Evolutionary conservation across 2,888 invertebrate genomes (phyloP).

Genomic region (Nebria salina): DNA sequence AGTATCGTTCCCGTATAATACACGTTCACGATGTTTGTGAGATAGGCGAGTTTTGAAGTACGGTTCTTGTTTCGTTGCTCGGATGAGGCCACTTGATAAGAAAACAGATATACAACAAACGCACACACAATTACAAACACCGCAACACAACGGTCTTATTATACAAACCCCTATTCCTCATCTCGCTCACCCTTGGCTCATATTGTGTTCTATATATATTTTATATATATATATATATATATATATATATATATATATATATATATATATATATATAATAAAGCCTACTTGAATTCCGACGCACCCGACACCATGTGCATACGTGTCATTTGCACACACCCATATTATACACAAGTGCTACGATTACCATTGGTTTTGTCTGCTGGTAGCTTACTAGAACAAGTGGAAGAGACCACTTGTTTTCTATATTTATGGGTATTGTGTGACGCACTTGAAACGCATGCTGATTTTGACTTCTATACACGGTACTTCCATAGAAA

Average conservation of each 20-base stretch:
- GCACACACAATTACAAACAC: constrained; percentile 12
- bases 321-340: constrained; percentile 21
- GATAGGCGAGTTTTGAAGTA: not conserved
- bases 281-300: not conserved
- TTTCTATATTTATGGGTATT: constrained; percentile 23
- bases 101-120: constrained; percentile 6
- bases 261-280: constrained; percentile 6
- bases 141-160: constrained; percentile 8
- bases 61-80: constrained; percentile 16
- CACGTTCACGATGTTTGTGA: not conserved
- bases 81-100: constrained; percentile 19
- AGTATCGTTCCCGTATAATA: not conserved
- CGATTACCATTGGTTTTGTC: constrained; percentile 15
- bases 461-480: constrained; percentile 42
- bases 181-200: not conserved
- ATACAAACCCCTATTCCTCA: constrained; percentile 20
- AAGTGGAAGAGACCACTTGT: constrained; percentile 30
- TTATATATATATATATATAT: constrained; percentile 3
- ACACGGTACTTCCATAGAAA: constrained; percentile 2
- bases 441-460: constrained; percentile 37
- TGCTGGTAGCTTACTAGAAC: constrained; percentile 2
- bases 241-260: constrained; percentile 6
- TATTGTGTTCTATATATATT: not conserved
- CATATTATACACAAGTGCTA: not conserved
- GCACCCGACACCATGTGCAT: constrained; percentile 6